These are phyloP conservation scores for Aricia agestis DNA, from an alignment of 1,140 invertebrate species.

Conservation along the genomic window DNA sequence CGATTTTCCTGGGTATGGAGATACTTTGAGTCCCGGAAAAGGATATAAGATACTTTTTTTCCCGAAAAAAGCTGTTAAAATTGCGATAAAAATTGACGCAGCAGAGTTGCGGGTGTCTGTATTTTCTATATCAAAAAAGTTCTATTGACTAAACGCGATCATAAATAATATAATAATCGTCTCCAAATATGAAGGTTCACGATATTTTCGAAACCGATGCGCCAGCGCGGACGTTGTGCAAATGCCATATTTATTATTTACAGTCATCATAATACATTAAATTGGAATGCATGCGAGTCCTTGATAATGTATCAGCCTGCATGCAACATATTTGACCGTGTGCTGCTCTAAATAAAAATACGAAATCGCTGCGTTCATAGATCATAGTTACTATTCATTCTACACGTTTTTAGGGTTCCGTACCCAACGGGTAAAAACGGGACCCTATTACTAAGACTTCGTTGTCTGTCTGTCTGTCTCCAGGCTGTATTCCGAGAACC, in stretches of 20 bases:
- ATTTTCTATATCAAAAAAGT: neutral
- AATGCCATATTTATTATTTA: conserved; percentile 6
- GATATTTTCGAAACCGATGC: conserved; percentile 4
- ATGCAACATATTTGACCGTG: conserved; percentile 5
- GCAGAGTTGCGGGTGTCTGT: neutral
- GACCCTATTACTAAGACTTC: too few species aligned
- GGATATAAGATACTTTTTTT: too few species aligned
- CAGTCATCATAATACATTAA: neutral
- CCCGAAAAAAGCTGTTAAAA: too few species aligned
- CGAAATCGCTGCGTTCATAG: neutral
- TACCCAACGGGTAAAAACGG: too few species aligned
- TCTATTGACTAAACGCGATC: neutral
- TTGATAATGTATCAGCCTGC: conserved; percentile 7
- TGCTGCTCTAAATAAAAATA: conserved; percentile 12
- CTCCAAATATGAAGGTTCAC: neutral
- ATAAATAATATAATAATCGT: neutral
- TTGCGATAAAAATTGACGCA: too few species aligned
- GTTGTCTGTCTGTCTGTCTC: too few species aligned
- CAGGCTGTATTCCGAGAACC: too few species aligned
- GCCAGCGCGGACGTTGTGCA: neutral
- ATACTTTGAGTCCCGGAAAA: too few species aligned
- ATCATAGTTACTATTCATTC: too few species aligned
- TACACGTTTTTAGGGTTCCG: too few species aligned
- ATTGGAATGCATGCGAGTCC: conserved; percentile 2
- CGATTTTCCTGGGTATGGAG: too few species aligned